Conservation (phyloP, 2,797 vertebrate species). For the Myotis planiceps region DNA sequence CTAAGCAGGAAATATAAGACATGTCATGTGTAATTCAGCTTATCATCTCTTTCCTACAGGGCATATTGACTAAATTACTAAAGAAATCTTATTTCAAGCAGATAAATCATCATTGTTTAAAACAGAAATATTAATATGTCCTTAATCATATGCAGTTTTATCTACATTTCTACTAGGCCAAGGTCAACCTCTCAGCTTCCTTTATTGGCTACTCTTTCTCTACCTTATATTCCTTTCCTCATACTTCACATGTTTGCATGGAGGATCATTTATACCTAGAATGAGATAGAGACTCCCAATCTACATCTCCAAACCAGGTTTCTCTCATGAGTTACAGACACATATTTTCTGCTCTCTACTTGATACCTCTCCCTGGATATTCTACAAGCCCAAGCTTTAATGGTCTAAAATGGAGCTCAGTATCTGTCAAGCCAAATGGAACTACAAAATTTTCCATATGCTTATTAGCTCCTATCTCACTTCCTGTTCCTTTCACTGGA, state of each 20-base stretch:
- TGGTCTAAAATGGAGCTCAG: neutral
- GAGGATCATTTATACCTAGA: neutral
- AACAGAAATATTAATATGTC: neutral
- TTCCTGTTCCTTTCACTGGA: conserved; percentile 25
- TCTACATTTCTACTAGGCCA: neutral
- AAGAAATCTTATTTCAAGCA: conserved; percentile 11
- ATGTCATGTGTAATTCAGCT: neutral
- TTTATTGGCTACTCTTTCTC: neutral
- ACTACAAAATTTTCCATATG: conserved; percentile 3
- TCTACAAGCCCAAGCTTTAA: neutral
- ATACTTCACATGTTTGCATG: neutral
- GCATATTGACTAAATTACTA: neutral
- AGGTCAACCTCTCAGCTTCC: neutral
- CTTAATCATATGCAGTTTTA: neutral
- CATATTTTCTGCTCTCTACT: neutral
- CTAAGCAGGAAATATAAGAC: neutral
- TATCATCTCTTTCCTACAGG: neutral
- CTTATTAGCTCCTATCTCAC: conserved; percentile 29
- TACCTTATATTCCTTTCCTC: neutral
- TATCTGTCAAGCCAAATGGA: neutral
- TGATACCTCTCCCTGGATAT: neutral
- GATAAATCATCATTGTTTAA: neutral
- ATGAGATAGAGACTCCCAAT: neutral
- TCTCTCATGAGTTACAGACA: neutral
- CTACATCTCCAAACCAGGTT: neutral